Conservation (phyloP, 2,797 vertebrate species). For the Alcedo quadribrachys region DNA sequence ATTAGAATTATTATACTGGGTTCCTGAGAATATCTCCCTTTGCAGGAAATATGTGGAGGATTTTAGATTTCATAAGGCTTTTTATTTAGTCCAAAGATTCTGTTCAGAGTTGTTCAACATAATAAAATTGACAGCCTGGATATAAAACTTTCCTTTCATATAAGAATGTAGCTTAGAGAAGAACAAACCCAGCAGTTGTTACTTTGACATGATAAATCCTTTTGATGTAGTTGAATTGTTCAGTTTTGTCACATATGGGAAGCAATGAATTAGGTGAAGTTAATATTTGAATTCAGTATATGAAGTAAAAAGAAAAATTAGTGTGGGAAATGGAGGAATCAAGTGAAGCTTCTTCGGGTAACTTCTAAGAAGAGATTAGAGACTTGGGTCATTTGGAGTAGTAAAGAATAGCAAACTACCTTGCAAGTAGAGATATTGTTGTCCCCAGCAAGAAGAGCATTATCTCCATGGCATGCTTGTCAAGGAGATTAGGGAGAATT, state of each 20-base stretch:
- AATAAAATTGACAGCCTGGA: background rate
- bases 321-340: background rate
- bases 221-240: background rate
- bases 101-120: background rate
- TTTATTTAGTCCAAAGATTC: background rate
- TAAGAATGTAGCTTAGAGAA: background rate
- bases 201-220: background rate
- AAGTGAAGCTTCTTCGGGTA: background rate
- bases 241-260: background rate
- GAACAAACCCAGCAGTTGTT: background rate
- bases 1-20: background rate
- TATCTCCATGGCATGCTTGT: constrained; percentile 78
- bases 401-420: background rate
- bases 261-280: background rate
- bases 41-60: background rate
- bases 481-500: constrained; percentile 83
- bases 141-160: background rate
- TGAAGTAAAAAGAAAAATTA: too few species aligned
- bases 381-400: background rate
- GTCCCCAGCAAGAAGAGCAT: constrained; percentile 66
- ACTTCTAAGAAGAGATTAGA: background rate
- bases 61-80: background rate
- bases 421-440: background rate
- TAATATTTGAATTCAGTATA: background rate
- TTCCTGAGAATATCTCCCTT: background rate